Evolutionary conservation across 2,888 invertebrate species (phyloP), one percentile per base, ranked within the genome.

Genomic region (Latheticus oryzae): DNA sequence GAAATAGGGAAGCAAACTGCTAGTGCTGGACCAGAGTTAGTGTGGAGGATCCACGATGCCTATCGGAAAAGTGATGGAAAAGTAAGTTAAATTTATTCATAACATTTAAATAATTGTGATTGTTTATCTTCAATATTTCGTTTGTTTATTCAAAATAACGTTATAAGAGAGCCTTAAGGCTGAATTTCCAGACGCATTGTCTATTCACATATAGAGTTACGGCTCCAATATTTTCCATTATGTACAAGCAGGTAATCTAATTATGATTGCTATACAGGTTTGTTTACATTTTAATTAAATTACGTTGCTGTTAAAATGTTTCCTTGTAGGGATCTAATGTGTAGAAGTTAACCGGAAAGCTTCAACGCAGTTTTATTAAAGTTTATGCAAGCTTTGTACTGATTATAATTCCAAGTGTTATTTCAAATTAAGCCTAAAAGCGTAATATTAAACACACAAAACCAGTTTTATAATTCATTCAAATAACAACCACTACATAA

Each of bases 11-110:
- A 90, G 71, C 91, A 91, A 74, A 82, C 84, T 47, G 87, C 87
- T 52, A 88, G 88, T 55, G 91, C 91, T 42, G 97, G 97, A 0
- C 95, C 95, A 0, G 95, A 95, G 70, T 84, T 93, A 64, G 87
- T 93, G 35, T 97, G 97, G 97, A 89, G 89, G 73, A 90, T 97
- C 62, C 91, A 93, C 77, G 95, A 96, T 67, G 96, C 92, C 1
- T 88, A 87, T 73, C 83, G 93, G 68, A 94, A 93, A 78, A 88
- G 87, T 63, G 96, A 97, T 73, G 90, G 90, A 67, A 91, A 91
- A 90, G 97, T 96, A 12, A 45, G 23, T 15, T 2, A 32, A 23
- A 78, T 84, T 85, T 71, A 33, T 56, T 52, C 17, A 24, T 26
- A n/a, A n/a, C n/a, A n/a, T n/a, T n/a, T 23, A 15, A 4, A 19